Conservation (phyloP, 2,888 invertebrate genomes). For the Oscheius sp. region DNA sequence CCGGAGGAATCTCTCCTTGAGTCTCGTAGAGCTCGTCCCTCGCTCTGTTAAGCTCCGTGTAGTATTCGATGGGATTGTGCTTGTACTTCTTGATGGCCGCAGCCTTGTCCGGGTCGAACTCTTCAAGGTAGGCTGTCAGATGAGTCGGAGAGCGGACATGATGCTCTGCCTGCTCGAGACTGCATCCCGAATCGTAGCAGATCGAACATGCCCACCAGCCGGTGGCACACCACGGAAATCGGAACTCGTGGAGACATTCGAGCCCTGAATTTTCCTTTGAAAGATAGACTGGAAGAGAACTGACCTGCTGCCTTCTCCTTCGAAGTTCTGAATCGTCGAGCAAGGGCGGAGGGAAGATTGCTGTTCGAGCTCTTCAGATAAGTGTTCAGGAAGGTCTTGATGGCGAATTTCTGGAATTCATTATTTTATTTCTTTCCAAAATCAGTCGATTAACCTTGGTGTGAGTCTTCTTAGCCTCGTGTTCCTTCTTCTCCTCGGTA, state of each 20-base stretch:
- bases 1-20: slow-evolving; percentile 35
- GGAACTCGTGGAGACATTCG: slow-evolving; percentile 45
- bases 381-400: slow-evolving; percentile 21
- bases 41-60: slow-evolving; percentile 20
- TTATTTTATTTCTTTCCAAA: neutral
- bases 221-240: slow-evolving; percentile 26
- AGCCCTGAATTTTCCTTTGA: slow-evolving; percentile 40
- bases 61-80: slow-evolving; percentile 11
- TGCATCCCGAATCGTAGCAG: slow-evolving; percentile 49
- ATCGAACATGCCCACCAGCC: slow-evolving; percentile 56
- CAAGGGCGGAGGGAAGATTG: slow-evolving; percentile 15
- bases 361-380: slow-evolving; percentile 10
- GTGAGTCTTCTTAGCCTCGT: slow-evolving; percentile 12
- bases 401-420: slow-evolving; percentile 18
- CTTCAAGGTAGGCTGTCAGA: slow-evolving; percentile 44
- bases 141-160: slow-evolving; percentile 50
- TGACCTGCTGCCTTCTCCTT: slow-evolving; percentile 33
- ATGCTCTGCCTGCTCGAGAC: slow-evolving; percentile 48
- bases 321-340: slow-evolving; percentile 11
- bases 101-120: slow-evolving; percentile 32
- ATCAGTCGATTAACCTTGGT: slow-evolving; percentile 11
- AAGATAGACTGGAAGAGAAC: neutral
- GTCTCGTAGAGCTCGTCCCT: slow-evolving; percentile 18
- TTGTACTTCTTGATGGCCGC: neutral
- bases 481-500: slow-evolving; percentile 7